These are phyloP conservation scores for Cyanoramphus novaezelandiae DNA, from an alignment of 2,113 vertebrate genomes.

Conservation along the genomic window DNA sequence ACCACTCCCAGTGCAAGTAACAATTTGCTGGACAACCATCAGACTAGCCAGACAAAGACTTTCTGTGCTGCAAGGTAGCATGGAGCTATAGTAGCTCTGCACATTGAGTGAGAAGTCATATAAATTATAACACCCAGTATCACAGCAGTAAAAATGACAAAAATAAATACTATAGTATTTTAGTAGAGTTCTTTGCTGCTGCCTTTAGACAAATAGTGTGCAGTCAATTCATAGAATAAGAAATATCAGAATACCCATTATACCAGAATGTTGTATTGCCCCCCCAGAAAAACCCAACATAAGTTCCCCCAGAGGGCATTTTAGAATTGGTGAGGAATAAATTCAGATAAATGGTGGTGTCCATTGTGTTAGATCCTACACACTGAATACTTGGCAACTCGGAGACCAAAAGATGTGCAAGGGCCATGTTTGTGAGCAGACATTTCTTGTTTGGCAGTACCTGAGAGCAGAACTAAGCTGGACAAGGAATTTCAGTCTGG, in stretches of 20 bases:
- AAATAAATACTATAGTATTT: neutral
- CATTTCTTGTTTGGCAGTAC: neutral
- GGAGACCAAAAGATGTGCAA: neutral
- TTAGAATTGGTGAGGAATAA: neutral
- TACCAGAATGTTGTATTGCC: neutral
- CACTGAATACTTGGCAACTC: neutral
- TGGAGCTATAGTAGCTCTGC: neutral
- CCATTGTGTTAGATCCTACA: neutral
- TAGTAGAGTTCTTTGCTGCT: neutral
- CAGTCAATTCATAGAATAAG: neutral
- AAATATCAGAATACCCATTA: neutral
- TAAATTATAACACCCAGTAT: neutral
- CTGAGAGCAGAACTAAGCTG: neutral
- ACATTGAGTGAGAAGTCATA: neutral
- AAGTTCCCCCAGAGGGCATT: neutral
- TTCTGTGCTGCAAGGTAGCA: neutral
- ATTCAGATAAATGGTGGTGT: neutral
- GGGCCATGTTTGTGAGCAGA: neutral
- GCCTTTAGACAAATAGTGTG: neutral
- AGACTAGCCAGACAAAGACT: neutral
- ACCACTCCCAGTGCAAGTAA: neutral
- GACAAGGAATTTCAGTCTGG: neutral
- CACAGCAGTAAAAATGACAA: neutral
- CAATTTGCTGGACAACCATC: neutral
- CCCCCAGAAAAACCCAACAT: accelerated